Percentiles rank a stretch among this genome's conserved stretches.
These are phyloP conservation scores for Chlorops oryzae DNA, from an alignment of 1,140 invertebrate species.

Conservation along the genomic window DNA sequence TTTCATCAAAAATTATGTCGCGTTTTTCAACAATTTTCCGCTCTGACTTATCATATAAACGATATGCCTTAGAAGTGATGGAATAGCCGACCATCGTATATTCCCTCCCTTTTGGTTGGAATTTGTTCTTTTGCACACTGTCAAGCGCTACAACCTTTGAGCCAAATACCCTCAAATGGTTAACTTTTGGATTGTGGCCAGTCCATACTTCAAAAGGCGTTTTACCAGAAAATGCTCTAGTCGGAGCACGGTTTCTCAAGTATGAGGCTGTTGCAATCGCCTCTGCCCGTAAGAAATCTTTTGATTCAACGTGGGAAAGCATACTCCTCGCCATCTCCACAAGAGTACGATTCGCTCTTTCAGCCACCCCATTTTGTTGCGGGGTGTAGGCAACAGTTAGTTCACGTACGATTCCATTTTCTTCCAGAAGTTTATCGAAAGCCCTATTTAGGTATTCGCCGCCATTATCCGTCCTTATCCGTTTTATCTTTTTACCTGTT, in stretches of 20 bases:
- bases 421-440: constrained; percentile 22
- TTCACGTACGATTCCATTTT: constrained; percentile 41
- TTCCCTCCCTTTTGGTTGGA: background rate
- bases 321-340: constrained; percentile 26
- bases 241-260: constrained; percentile 15
- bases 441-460: constrained; percentile 40
- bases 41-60: background rate
- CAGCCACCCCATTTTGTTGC: constrained; percentile 47
- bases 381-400: constrained; percentile 41
- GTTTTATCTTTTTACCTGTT: constrained; percentile 34
- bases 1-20: too few relatives aligned
- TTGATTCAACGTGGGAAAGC: constrained; percentile 26
- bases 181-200: constrained; percentile 27
- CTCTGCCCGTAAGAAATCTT: constrained; percentile 49
- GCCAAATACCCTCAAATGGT: constrained; percentile 37
- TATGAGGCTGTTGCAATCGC: constrained; percentile 36
- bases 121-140: constrained; percentile 26
- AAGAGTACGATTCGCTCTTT: constrained; percentile 28
- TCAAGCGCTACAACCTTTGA: constrained; percentile 32
- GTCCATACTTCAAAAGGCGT: constrained; percentile 9
- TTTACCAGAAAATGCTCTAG: background rate
- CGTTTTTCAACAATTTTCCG: too few relatives aligned
- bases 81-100: background rate
- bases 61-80: background rate
- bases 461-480: constrained; percentile 43